Evolutionary conservation across 2,888 invertebrate genomes (phyloP).

Genomic region (Eumerus sabulonum): DNA sequence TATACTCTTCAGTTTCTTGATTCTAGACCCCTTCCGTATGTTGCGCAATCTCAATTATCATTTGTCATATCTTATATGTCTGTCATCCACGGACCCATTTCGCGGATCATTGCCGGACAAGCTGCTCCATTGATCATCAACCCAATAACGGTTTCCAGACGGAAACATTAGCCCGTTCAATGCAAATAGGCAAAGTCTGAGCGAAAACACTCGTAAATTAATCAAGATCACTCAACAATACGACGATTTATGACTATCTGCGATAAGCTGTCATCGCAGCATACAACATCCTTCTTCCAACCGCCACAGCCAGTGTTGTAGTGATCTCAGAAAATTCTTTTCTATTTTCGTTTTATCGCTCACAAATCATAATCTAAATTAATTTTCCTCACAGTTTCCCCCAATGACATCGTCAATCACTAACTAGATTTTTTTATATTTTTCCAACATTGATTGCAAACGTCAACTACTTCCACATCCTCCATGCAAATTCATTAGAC

Average conservation of each 20-base stretch:
- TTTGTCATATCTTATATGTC: too few species aligned
- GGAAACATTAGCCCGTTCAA: too few species aligned
- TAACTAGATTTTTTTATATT: conserved; percentile 25
- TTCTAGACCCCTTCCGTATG: too few species aligned
- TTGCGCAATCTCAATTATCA: too few species aligned
- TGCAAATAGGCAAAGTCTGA: too few species aligned
- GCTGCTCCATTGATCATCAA: too few species aligned
- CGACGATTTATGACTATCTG: conserved; percentile 46
- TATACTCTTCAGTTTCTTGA: too few species aligned
- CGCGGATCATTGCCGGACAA: too few species aligned
- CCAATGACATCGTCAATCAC: conserved; percentile 67
- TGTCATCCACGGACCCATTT: too few species aligned
- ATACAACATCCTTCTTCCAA: conserved; percentile 17
- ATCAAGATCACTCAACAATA: conserved; percentile 30
- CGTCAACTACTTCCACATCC: conserved; percentile 65
- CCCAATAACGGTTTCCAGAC: too few species aligned
- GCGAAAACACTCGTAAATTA: conserved; percentile 7
- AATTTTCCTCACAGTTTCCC: conserved; percentile 51
- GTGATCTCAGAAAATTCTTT: conserved; percentile 62
- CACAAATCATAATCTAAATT: conserved; percentile 66
- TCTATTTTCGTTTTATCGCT: conserved; percentile 64
- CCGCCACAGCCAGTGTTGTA: too few species aligned
- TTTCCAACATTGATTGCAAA: conserved; percentile 62
- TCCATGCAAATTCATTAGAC: conserved; percentile 60
- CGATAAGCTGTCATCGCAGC: conserved; percentile 52